Percentiles rank a stretch among this genome's conserved stretches.
phyloP scores from a whole-genome alignment of 2,797 vertebrate species.

The Sebastes cheni region DNA sequence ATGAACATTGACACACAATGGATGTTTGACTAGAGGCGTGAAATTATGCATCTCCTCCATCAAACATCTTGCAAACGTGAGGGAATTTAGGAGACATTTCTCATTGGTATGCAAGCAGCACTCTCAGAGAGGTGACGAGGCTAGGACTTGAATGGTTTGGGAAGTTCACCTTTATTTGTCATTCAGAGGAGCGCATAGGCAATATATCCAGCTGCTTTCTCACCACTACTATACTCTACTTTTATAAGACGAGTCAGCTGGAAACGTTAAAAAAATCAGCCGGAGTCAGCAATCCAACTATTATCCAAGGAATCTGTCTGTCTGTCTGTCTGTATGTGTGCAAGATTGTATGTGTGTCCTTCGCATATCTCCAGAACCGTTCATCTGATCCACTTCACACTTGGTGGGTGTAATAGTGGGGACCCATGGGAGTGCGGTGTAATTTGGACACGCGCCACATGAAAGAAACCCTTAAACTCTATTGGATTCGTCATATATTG shows the following conservation, averaged over 20 bases:
- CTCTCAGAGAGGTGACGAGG: background rate
- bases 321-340: background rate
- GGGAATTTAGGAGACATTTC: background rate
- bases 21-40: slow-evolving; percentile 32
- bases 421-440: background rate
- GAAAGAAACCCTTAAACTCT: too few relatives aligned
- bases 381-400: background rate
- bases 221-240: background rate
- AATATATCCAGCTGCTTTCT: background rate
- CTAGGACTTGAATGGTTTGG: background rate
- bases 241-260: background rate
- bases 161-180: background rate
- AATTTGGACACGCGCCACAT: background rate
- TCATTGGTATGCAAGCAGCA: background rate
- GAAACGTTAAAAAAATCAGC: background rate
- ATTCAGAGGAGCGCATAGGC: background rate
- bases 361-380: background rate
- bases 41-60: slow-evolving; percentile 29
- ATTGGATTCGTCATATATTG: too few relatives aligned
- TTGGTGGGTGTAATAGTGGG: background rate
- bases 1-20: background rate
- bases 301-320: background rate
- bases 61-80: slow-evolving; percentile 6
- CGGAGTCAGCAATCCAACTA: background rate
- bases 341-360: background rate